Evolutionary conservation across 1,140 invertebrate species (phyloP).

Genomic region (Drosophila asahinai): DNA sequence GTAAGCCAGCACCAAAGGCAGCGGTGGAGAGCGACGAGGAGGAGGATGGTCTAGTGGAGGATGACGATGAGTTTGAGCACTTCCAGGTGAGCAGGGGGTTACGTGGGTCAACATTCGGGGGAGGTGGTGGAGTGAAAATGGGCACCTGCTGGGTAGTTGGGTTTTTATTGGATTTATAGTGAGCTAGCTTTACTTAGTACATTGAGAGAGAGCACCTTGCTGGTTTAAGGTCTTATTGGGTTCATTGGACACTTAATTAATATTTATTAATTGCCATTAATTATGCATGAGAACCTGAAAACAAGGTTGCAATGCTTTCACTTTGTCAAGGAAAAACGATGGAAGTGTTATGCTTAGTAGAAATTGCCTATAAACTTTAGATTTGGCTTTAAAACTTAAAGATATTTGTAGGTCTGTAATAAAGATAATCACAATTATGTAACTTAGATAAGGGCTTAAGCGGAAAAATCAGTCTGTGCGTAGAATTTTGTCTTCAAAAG

Average conservation of each 20-base stretch:
- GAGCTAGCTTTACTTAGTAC: not conserved
- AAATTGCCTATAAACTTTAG: not conserved
- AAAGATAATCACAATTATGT: constrained; percentile 11
- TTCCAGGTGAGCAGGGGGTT: constrained; percentile 86
- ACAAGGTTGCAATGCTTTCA: constrained; percentile 8
- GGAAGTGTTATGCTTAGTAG: not conserved
- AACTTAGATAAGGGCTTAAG: not conserved
- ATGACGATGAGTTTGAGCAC: constrained; percentile 96
- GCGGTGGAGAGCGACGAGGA: constrained; percentile 59
- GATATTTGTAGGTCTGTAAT: not conserved
- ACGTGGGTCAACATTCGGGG: not conserved
- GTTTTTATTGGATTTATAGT: not conserved
- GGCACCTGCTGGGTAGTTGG: not conserved
- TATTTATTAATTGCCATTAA: constrained; percentile 7
- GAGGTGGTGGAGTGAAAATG: not conserved
- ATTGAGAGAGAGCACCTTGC: too few relatives aligned
- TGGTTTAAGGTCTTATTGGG: not conserved
- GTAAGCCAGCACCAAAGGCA: constrained; percentile 18
- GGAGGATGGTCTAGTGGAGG: constrained; percentile 82
- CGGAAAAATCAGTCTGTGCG: not conserved
- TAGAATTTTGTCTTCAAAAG: not conserved
- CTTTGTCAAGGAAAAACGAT: not conserved
- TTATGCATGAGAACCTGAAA: constrained; percentile 4
- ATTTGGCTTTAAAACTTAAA: not conserved
- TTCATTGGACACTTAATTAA: not conserved